phyloP scores from a whole-genome alignment of 2,113 vertebrate species.

The Emydura subglobosa region DNA sequence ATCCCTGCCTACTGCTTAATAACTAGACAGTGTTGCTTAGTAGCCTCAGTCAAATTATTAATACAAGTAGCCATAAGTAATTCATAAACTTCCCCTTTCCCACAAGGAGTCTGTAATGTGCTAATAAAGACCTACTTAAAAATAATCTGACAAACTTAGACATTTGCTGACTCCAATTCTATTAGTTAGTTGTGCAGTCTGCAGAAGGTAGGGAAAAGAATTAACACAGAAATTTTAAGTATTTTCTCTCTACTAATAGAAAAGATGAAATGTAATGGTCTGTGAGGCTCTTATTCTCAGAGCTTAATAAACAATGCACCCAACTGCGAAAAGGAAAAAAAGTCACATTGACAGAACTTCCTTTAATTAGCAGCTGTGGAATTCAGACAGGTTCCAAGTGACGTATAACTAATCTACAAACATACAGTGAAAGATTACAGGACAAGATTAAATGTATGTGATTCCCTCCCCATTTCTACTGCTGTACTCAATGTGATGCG shows the following conservation, averaged over 20 bases:
- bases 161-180: constrained; percentile 18
- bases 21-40: neutral
- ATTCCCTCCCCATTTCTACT: neutral
- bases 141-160: constrained; percentile 11
- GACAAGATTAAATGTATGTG: neutral
- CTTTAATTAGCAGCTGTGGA: constrained; percentile 22
- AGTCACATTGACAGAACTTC: neutral
- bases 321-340: constrained; percentile 16
- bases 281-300: neutral
- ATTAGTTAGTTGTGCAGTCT: constrained; percentile 18
- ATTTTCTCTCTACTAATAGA: constrained; percentile 34
- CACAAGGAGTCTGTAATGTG: neutral
- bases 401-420: constrained; percentile 45
- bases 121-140: neutral
- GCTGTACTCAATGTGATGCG: neutral
- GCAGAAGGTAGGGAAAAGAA: constrained; percentile 33
- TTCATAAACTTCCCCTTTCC: neutral
- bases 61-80: constrained; percentile 26
- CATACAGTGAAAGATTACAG: neutral
- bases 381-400: neutral
- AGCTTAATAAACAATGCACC: constrained; percentile 29
- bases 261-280: neutral
- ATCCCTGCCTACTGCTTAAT: constrained; percentile 10
- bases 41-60: neutral
- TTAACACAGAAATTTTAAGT: constrained; percentile 30